phyloP scores from a whole-genome alignment of 1,140 invertebrate species.

The Drosophila kurseongensis region DNA sequence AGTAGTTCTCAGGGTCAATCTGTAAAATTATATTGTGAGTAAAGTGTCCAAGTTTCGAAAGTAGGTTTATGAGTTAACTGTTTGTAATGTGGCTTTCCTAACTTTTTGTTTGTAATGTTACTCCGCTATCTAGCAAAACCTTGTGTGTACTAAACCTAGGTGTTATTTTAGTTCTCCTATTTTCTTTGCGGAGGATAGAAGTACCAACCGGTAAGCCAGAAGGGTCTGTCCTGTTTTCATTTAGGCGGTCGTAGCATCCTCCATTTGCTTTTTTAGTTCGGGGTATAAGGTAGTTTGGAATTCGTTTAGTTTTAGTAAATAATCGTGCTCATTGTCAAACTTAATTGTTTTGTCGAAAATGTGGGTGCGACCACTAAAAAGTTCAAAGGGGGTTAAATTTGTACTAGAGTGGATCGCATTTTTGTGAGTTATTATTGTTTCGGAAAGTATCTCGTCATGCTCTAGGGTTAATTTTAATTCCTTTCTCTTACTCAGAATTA shows the following conservation, averaged over 20 bases:
- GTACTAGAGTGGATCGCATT: constrained; percentile 6
- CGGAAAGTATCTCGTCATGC: constrained; percentile 12
- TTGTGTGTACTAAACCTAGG: neutral
- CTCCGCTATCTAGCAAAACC: neutral
- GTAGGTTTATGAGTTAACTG: neutral
- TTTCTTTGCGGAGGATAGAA: neutral
- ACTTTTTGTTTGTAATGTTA: constrained; percentile 23
- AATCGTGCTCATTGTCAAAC: constrained; percentile 23
- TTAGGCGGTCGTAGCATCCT: neutral
- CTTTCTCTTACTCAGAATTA: constrained; percentile 12
- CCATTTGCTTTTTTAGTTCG: no score
- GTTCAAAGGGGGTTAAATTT: no score
- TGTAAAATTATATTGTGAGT: constrained; percentile 3
- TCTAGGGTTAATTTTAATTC: constrained; percentile 7
- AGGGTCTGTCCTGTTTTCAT: neutral
- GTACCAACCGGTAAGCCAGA: neutral
- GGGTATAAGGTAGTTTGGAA: neutral
- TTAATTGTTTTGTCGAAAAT: constrained; percentile 2
- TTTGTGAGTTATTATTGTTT: constrained; percentile 20
- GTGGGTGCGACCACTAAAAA: no score
- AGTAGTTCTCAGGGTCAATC: neutral
- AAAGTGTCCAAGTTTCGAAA: neutral
- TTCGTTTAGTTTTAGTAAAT: constrained; percentile 21
- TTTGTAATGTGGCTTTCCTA: neutral
- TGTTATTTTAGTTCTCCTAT: neutral